phyloP scores from a whole-genome alignment of 2,888 invertebrate genomes.

The Noctua janthe region DNA sequence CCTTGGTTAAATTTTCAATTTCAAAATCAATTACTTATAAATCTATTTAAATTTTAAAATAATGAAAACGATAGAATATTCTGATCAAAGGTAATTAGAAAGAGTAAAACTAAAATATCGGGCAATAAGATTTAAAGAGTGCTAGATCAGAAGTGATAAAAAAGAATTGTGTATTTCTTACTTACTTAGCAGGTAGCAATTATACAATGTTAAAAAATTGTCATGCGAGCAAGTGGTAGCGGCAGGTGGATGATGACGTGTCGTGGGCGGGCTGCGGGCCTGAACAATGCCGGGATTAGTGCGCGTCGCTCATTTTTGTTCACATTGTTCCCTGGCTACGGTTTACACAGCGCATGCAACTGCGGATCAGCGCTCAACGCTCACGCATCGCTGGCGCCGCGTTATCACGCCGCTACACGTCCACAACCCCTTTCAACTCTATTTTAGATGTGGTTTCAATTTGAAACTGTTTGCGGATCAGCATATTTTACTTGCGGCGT shows the following conservation, averaged over 20 bases:
- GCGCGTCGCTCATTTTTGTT: slow-evolving; percentile 80
- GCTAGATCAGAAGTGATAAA: not conserved
- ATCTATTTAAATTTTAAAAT: not conserved
- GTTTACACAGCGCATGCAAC: slow-evolving; percentile 77
- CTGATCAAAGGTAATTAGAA: not conserved
- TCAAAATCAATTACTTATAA: too few species aligned
- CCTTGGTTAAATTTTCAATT: not conserved
- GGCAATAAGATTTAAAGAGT: not conserved
- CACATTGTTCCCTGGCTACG: slow-evolving; percentile 78
- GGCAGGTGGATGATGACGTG: slow-evolving; percentile 62
- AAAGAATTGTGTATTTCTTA: not conserved
- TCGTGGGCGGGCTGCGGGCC: slow-evolving; percentile 53
- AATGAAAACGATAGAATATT: not conserved
- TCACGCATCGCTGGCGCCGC: slow-evolving; percentile 79
- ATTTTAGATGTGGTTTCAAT: slow-evolving; percentile 83
- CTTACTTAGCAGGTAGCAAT: slow-evolving; percentile 55
- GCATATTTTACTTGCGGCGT: slow-evolving; percentile 84
- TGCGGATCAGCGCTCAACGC: slow-evolving; percentile 76
- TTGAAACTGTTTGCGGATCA: slow-evolving; percentile 85
- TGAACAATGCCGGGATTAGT: slow-evolving; percentile 84
- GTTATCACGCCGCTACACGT: slow-evolving; percentile 84
- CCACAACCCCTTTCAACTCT: slow-evolving; percentile 83
- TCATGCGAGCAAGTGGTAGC: slow-evolving; percentile 71
- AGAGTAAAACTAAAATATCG: not conserved
- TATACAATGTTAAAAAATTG: slow-evolving; percentile 55